These are phyloP conservation scores for Eueides isabella DNA, from an alignment of 1,140 invertebrate genomes.

Conservation along the genomic window DNA sequence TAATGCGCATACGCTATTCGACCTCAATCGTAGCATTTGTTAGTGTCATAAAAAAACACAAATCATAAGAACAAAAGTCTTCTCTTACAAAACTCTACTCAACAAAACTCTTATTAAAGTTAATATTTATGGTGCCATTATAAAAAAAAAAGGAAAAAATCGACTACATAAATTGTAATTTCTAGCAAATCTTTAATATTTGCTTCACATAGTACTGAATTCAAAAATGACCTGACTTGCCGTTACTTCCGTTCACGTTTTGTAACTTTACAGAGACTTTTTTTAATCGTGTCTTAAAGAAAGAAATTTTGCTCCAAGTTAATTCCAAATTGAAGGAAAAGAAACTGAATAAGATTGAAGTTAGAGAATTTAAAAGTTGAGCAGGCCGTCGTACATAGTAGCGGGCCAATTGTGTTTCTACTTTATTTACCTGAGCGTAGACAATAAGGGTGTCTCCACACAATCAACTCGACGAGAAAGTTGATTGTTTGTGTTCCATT, in stretches of 20 bases:
- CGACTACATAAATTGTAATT: neutral
- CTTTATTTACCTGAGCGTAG: conserved; percentile 77
- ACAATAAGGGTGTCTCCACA: conserved; percentile 79
- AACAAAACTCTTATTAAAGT: conserved; percentile 83
- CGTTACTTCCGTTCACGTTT: conserved; percentile 56
- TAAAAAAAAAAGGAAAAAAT: neutral
- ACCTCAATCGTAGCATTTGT: conserved; percentile 53
- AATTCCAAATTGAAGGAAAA: conserved; percentile 45
- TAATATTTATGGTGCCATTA: conserved; percentile 81
- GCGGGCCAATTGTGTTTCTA: conserved; percentile 69
- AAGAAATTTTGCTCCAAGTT: conserved; percentile 38
- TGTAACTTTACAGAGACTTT: conserved; percentile 12
- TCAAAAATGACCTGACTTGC: conserved; percentile 69
- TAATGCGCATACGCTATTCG: conserved; percentile 56
- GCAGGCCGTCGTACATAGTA: conserved; percentile 69
- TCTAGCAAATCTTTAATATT: neutral
- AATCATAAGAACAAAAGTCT: conserved; percentile 79
- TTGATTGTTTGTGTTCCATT: conserved; percentile 79
- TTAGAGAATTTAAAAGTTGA: conserved; percentile 75
- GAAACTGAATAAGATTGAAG: conserved; percentile 55
- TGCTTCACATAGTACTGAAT: neutral
- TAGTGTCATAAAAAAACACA: conserved; percentile 74
- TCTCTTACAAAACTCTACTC: no score
- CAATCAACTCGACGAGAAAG: conserved; percentile 75
- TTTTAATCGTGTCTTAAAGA: conserved; percentile 45